A percentile compares a stretch with the other conserved stretches of the same genome.
These are phyloP conservation scores for Bergia puertoricense DNA, from an alignment of 92 coral and sea anemone genomes.

Conservation along the genomic window DNA sequence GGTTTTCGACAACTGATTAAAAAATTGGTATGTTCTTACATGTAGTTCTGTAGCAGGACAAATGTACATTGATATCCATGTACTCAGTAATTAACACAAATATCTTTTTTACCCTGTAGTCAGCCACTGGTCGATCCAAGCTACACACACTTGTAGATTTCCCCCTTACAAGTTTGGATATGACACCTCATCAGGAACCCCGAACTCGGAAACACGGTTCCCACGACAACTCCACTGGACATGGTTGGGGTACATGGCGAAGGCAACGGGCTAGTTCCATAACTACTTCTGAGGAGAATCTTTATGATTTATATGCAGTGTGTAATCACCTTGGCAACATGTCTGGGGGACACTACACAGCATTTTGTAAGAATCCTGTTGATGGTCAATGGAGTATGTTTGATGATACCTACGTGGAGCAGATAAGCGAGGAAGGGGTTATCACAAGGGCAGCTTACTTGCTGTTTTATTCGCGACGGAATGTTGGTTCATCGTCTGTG, in stretches of 20 bases:
- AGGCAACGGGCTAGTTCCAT: conserved; percentile 59
- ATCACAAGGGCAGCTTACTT: conserved; percentile 83
- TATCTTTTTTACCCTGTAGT: conserved; percentile 39
- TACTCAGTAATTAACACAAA: neutral
- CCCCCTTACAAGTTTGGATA: conserved; percentile 74
- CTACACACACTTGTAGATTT: conserved; percentile 89
- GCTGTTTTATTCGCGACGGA: conserved; percentile 86
- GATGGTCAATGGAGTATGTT: conserved; percentile 82
- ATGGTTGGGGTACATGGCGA: conserved; percentile 72
- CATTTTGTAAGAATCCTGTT: conserved; percentile 87
- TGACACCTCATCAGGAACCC: conserved; percentile 86
- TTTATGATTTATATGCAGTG: conserved; percentile 88
- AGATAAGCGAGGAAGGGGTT: conserved; percentile 50
- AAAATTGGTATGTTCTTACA: neutral
- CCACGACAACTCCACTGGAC: conserved; percentile 45
- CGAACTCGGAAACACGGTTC: conserved; percentile 58
- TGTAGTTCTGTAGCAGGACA: too few relatives aligned
- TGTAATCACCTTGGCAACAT: conserved; percentile 93
- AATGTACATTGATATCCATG: too few relatives aligned
- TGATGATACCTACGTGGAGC: conserved; percentile 86
- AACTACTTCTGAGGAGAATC: conserved; percentile 64
- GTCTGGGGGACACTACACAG: conserved; percentile 96
- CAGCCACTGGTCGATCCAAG: conserved; percentile 82
- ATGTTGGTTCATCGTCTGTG: conserved; percentile 63
- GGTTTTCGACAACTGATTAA: neutral